Evolutionary conservation across 2,888 invertebrate species (phyloP), one percentile per base, ranked within the genome.

Genomic region (Euspilapteryx auroguttella): DNA sequence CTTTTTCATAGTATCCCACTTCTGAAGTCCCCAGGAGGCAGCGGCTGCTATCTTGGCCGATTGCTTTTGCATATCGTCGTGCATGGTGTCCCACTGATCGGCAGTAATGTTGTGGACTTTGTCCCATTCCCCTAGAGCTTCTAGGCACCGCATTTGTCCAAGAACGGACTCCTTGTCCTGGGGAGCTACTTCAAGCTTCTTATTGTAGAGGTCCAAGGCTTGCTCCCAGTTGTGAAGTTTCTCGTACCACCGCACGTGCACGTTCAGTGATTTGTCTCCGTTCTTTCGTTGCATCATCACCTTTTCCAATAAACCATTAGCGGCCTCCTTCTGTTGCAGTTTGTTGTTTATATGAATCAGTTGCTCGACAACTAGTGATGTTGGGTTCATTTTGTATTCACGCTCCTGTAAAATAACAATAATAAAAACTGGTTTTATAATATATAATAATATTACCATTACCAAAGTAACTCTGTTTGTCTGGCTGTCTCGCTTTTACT

Each of bases 221-320:
- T 93, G 92, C 44, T 97, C 95, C 98, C 98, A 99, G 53, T 97
- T 95, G 62, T 99, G 97, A 2, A 99, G 75, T 61, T 99, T 98
- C 56, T 99, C 99, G 57, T 97, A 97, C 99, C 99, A 99, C 5
- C 94, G 81, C 25, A 97, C 94, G 58, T 92, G 87, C 1, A 86
- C 81, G 40, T 73, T 58, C 1, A 77, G 43, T 34, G 69, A 75
- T 10, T 82, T 79, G 38, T 83, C 81, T 1, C 81, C 81, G 0
- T 83, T 82, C 35, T 82, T 85, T 14, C 87, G 83, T 45, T 89
- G 83, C 12, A 82, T 87, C 82, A 91, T 92, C 2, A 94, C 94
- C 48, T 91, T 88, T 46, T 92, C 89, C 3, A 99, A 59, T 2
- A 94, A 65, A 30, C 98, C 98, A 46, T 94, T 92, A 0, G 99